Conservation (phyloP, 2,113 vertebrate species). For the Chaetorhynchus papuensis region DNA sequence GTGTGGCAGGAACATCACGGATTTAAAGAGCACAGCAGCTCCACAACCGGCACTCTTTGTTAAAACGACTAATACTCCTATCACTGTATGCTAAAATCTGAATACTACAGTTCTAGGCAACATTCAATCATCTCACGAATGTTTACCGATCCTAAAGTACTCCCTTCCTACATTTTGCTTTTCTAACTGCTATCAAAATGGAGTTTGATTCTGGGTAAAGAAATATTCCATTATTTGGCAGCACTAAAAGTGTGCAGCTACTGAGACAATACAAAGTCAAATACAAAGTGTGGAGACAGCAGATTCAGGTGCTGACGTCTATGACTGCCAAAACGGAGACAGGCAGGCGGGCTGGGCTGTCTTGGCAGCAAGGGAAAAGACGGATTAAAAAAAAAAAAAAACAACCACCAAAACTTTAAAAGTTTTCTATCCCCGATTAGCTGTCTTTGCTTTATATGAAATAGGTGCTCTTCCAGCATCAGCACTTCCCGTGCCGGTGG, state of each 20-base stretch:
- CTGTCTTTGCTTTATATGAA: neutral
- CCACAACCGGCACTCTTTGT: neutral
- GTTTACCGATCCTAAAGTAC: neutral
- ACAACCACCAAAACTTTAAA: accelerated
- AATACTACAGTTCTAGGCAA: neutral
- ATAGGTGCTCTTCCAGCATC: accelerated
- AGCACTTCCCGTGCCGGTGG: neutral
- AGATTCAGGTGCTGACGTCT: accelerated
- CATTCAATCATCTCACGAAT: accelerated
- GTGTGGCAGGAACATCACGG: neutral
- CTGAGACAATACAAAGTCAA: neutral
- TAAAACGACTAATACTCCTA: neutral
- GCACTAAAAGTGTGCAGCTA: accelerated
- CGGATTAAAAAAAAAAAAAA: accelerated
- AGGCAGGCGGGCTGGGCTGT: accelerated
- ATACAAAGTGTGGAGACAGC: accelerated
- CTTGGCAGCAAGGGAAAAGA: neutral
- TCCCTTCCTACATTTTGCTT: neutral
- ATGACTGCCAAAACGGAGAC: accelerated
- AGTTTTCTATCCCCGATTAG: neutral
- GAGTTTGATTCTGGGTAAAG: neutral
- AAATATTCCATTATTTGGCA: neutral
- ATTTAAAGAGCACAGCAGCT: neutral
- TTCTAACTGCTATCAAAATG: neutral
- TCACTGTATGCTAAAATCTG: neutral